Base-by-base conservation (phyloP, 2,113 vertebrate species). In the Egretta garzetta region DNA sequence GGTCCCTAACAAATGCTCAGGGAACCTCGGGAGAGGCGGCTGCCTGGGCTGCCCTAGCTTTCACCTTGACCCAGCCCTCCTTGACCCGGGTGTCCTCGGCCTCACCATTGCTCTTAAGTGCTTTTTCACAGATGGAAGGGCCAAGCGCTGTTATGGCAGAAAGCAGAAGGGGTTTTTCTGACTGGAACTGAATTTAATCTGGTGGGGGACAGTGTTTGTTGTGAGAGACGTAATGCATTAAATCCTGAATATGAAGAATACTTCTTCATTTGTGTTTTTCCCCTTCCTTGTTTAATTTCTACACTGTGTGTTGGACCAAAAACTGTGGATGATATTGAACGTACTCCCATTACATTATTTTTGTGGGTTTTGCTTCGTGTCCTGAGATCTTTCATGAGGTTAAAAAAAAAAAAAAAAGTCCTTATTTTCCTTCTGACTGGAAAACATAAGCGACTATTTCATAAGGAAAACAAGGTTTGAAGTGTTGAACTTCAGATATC, bases 11-110 rank as follows among this genome's bases (percentile, higher is more conserved):
- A 41, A 73, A 26, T 0, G 3, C 63, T n/a, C 2, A 0, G 60
- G 67, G 60, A 93, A 4, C 14, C 43, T 52, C 1, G 1, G 76
- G 47, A 50, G 45, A 24, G 15, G 88, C 1, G 0, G 47, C 74
- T 72, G 28, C 49, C 23, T 4, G 43, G 18, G 53, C 66, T 84
- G 88, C 43, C 86, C 76, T 39, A 9, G 8, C 41, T 60, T 3
- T 84, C 80, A 60, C 96, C 90, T 92, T 96, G 90, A 89, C 88
- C 91, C 50, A 33, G 59, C 66, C 75, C 21, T 28, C 68, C 50
- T 17, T 33, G 56, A 28, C 66, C 53, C 2, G 0, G 7, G 12
- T 53, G 88, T 24, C 59, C 85, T 6, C 9, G 73, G 85, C 80
- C 63, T 37, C 58, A 74, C 79, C 10, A 1, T 60, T 76, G 28